Evolutionary conservation across 2,888 invertebrate species (phyloP).

Genomic region (Ormyrus nitidulus): DNA sequence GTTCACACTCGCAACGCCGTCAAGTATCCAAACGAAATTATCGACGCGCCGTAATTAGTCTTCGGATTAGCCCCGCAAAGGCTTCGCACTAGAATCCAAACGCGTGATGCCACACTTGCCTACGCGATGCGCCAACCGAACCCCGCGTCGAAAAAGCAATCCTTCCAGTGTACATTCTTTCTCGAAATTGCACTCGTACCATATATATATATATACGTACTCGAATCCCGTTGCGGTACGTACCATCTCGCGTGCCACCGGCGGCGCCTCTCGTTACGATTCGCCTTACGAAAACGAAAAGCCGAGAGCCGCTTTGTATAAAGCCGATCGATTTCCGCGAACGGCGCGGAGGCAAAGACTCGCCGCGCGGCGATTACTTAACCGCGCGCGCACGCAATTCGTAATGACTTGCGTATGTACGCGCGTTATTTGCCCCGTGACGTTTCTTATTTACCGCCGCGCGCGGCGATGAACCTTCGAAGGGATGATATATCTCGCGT

Average conservation of each 20-base stretch:
- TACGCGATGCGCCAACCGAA: background rate
- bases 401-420: background rate
- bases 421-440: background rate
- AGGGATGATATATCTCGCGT: too few species aligned
- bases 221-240: background rate
- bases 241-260: background rate
- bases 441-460: background rate
- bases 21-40: conserved; percentile 36
- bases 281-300: too few species aligned
- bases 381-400: conserved; percentile 26
- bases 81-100: conserved; percentile 45
- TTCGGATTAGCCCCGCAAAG: conserved; percentile 45
- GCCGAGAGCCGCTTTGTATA: too few species aligned
- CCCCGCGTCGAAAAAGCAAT: background rate
- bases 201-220: too few species aligned
- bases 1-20: too few species aligned
- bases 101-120: background rate
- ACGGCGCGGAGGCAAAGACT: background rate
- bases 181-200: background rate
- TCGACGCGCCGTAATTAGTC: conserved; percentile 44
- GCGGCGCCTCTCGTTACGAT: background rate
- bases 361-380: conserved; percentile 23
- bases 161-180: background rate
- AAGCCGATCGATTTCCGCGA: conserved; percentile 34
- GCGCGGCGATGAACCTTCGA: background rate